A percentile compares a stretch with the other conserved stretches of the same genome.
Evolutionary conservation across 1,140 invertebrate species (phyloP).

Genomic region (Brachionus manjavacas): DNA sequence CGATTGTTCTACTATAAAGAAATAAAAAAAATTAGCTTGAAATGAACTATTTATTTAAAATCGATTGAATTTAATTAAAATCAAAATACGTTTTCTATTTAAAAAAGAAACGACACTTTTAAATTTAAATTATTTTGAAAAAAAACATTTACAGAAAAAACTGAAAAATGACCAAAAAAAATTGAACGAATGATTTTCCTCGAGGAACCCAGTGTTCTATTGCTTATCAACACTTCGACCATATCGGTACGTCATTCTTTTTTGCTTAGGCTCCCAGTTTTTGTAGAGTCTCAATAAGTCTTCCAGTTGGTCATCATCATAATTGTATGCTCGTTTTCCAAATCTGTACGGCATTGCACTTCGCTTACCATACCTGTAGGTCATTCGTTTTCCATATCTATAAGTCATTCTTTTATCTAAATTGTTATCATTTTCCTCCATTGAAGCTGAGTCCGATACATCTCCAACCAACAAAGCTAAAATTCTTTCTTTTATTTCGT

Average conservation of each 20-base stretch:
- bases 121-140: background rate
- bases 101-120: slow-evolving; percentile 10
- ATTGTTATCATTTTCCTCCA: slow-evolving; percentile 6
- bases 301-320: background rate
- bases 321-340: slow-evolving; percentile 17
- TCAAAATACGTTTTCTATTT: background rate
- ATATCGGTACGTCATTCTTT: slow-evolving; percentile 38
- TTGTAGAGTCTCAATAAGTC: background rate
- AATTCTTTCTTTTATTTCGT: slow-evolving; percentile 4
- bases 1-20: too few relatives aligned
- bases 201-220: background rate
- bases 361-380: slow-evolving; percentile 38
- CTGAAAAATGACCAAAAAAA: background rate
- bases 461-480: background rate
- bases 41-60: slow-evolving; percentile 22
- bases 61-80: background rate
- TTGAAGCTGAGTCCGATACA: background rate
- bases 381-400: slow-evolving; percentile 40
- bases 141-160: background rate
- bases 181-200: background rate
- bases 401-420: slow-evolving; percentile 42
- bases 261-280: slow-evolving; percentile 4
- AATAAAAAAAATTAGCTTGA: background rate
- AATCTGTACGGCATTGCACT: slow-evolving; percentile 38
- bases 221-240: slow-evolving; percentile 39